Evolutionary conservation across 2,888 invertebrate genomes (phyloP), one percentile per base, ranked within the genome.

Genomic region (Dione vanillae): DNA sequence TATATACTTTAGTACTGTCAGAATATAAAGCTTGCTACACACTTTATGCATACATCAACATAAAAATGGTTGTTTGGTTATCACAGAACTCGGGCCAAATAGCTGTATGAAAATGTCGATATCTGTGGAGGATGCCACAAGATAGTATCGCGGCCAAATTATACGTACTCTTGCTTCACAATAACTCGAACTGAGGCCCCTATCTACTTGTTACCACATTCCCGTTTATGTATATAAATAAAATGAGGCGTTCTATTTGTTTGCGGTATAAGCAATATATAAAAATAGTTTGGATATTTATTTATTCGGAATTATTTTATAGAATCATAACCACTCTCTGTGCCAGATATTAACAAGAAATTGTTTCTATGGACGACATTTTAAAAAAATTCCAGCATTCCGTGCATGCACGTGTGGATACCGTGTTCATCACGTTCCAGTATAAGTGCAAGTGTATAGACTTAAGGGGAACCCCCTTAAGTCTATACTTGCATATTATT

Each of bases 101-200:
- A 82, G 85, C 80, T 80, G 84, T 84, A 89, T 89, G 91, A 91
- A 91, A 91, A 89, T 88, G 86, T 78, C 78, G 82, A 79, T 91
- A 89, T 91, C 91, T 89, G 90, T 83, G 85, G 88, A 87, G 87
- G 86, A 87, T 84, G 84, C 82, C 83, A 78, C 71, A 83, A 81
- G 90, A 92, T 91, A 91, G 78, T 87, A 90, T 92, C 90, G 81
- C 80, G 77, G 92, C 90, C 91, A 91, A 92, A 92, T 91, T 90
- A 90, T 86, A 88, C 89, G 27, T 27, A 27, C 27, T 27, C 86
- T 84, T 83, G 90, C 45, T 86, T 86, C 85, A 41, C 59, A 43
- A 59, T 49, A 59, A 59, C 67, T 59, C 67, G 40, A 49, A 41
- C 27, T 19, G 41, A 12, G 16, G 49, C 14, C 14, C 19, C 66